Base-by-base conservation (phyloP, 2,888 invertebrate genomes). In the Adelphocoris suturalis region DNA sequence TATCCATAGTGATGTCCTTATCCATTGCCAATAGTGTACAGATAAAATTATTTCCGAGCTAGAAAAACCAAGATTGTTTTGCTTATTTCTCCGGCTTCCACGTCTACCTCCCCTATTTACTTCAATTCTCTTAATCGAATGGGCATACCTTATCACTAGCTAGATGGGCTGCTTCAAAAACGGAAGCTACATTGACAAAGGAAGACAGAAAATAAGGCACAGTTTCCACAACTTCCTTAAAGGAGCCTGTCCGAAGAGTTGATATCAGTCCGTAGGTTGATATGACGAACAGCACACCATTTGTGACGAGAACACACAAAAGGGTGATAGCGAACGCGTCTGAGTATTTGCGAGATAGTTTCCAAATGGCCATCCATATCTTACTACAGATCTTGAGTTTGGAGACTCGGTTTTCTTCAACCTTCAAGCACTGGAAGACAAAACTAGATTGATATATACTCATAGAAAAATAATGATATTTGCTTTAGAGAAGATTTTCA, bases 321-420 rank as follows among this genome's bases (percentile, higher is more conserved):
- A 82, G 14, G 9, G 52, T 82, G 5, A 27, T 13, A 19, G 82
- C 46, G 23, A 82, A 82, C 0, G 52, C 46, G 27, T 82, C 82
- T 5, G 82, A n/a, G 52, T 19, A 82, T 52, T 12, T 19, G 0
- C 47, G 52, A 7, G 48, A 52, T 27, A 47, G 52, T 23, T 82
- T 52, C 82, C 82, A 82, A 52, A 82, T 23, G 0, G 27, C 12
- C 82, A 52, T 47, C 82, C 82, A 82, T 13, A 52, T 14, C 11
- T 52, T 47, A 7, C 82, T 11, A 23, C 82, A 82, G 9, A 52
- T 82, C 11, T 47, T 52, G 82, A 82, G 82, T 52, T 82, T 82
- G 16, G 5, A 23, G 27, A 7, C 19, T 16, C 82, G 82, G 27
- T 82, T 52, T 13, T 27, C 14, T 16, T 23, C 82, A 0, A 23